Base-by-base conservation (phyloP, 2,888 invertebrate species). In the Melangyna quadrimaculata region DNA sequence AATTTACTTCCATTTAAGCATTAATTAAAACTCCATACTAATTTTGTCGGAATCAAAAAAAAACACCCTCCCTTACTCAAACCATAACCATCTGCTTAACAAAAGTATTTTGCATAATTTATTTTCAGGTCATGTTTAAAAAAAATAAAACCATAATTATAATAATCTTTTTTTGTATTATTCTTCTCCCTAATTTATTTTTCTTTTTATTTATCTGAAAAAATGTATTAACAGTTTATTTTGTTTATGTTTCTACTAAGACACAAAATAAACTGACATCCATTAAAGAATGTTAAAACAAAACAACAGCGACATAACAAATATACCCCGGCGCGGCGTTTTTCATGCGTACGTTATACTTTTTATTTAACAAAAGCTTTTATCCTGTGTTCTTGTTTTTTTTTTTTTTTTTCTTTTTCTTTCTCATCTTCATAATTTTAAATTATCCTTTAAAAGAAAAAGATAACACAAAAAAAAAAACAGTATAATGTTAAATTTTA, bases 401-500 rank as follows among this genome's bases (percentile, higher is more conserved):
- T n/a, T n/a, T n/a, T n/a, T n/a, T n/a, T n/a, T n/a, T n/a, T n/a
- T n/a, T n/a, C n/a, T n/a, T n/a, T n/a, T n/a, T n/a, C n/a, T 29
- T 43, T 43, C n/a, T 27, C 43, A 43, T 48, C 63, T 63, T 29
- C 12, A 67, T 51, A 51, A 51, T 35, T 67, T 51, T 51, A 51
- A 51, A 67, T 67, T 35, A 67, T 51, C 22, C 24, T 17, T 67
- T 35, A 17, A 10, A 67, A 35, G 7, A 40, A 69, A 27, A 12
- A n/a, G 12, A 40, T 24, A 19, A 55, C 40, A 55, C 27, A 55
- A 65, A 65, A 45, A 65, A 40, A 55, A 65, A 65, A 45, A 65
- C 14, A 29, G 8, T 59, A 45, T 45, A 45, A 37, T 59, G 32
- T 32, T 32, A 70, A 29, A 70, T 79, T 74, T 79, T 70, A 70